Conservation (phyloP, 2,113 vertebrate species). For the Chaetodon auriga region DNA sequence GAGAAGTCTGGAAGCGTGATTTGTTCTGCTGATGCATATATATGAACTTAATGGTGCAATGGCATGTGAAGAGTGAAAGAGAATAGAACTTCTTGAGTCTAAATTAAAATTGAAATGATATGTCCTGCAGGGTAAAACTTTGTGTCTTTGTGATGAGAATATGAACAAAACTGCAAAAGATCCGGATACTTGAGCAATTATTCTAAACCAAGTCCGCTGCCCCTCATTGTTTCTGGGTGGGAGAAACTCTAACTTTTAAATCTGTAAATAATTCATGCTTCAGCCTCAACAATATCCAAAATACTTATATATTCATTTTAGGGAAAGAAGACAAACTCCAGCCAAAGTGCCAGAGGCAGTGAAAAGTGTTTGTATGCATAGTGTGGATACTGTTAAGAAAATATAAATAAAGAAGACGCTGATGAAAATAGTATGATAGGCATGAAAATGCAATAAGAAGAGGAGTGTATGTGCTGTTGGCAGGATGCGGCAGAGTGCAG, state of each 20-base stretch:
- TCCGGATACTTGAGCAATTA: constrained; percentile 24
- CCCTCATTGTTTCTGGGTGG: constrained; percentile 25
- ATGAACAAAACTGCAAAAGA: constrained; percentile 32
- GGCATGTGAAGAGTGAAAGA: constrained; percentile 42
- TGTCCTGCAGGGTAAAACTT: constrained; percentile 25
- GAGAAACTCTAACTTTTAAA: constrained; percentile 41
- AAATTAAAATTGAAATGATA: constrained; percentile 53
- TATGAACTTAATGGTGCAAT: constrained; percentile 48
- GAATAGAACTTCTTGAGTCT: constrained; percentile 19
- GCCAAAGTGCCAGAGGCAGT: constrained; percentile 46
- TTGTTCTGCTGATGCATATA: constrained; percentile 60
- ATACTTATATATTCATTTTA: constrained; percentile 51
- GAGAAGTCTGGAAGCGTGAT: constrained; percentile 19
- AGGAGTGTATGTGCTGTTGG: background rate
- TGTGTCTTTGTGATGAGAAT: constrained; percentile 22
- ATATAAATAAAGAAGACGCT: constrained; percentile 46
- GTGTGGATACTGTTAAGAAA: constrained; percentile 38
- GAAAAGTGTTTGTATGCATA: constrained; percentile 61
- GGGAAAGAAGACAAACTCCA: constrained; percentile 45
- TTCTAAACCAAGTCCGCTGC: constrained; percentile 23
- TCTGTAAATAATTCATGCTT: constrained; percentile 62
- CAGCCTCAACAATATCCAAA: constrained; percentile 28
- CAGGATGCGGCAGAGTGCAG: constrained; percentile 1
- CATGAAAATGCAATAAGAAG: constrained; percentile 2
- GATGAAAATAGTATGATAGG: constrained; percentile 36